Conservation (phyloP, 2,888 invertebrate genomes). For the Diarsia dahlii region DNA sequence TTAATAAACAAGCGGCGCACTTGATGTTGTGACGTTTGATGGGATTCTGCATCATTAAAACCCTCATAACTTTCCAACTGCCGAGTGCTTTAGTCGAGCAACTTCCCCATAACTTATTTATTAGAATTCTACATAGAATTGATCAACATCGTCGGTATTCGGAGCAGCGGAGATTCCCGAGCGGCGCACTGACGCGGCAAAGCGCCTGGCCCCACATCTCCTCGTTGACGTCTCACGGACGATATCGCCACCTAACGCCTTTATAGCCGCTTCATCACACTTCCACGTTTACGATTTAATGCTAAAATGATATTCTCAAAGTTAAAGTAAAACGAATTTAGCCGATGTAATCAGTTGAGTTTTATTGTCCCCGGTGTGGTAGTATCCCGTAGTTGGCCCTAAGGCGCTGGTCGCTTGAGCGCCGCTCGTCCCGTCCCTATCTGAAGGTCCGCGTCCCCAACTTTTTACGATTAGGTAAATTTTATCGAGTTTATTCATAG, state of each 20-base stretch:
- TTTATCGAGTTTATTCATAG: slow-evolving; percentile 86
- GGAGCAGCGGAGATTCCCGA: slow-evolving; percentile 33
- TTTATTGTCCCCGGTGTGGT: slow-evolving; percentile 61
- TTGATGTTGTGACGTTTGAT: slow-evolving; percentile 68
- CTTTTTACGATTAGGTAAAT: slow-evolving; percentile 84
- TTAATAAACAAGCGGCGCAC: slow-evolving; percentile 64
- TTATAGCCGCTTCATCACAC: slow-evolving; percentile 43
- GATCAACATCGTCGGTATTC: slow-evolving; percentile 51
- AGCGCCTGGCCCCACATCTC: slow-evolving; percentile 2
- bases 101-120: slow-evolving; percentile 65
- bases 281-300: slow-evolving; percentile 56
- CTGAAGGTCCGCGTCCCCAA: slow-evolving; percentile 70
- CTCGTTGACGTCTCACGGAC: slow-evolving; percentile 28
- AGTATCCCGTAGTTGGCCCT: slow-evolving; percentile 43
- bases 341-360: slow-evolving; percentile 60
- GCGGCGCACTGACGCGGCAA: slow-evolving; percentile 40
- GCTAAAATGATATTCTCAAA: slow-evolving; percentile 59
- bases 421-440: slow-evolving; percentile 41
- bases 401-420: slow-evolving; percentile 26
- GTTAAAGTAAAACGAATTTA: slow-evolving; percentile 57
- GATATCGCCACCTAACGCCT: slow-evolving; percentile 33
- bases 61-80: slow-evolving; percentile 65
- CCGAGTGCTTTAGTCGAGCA: slow-evolving; percentile 54
- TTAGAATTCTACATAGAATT: slow-evolving; percentile 59
- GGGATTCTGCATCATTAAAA: slow-evolving; percentile 69